A percentile compares a stretch with the other conserved stretches of the same genome.
phyloP scores from a whole-genome alignment of 2,888 invertebrate genomes.

The Cordilura impudica region DNA sequence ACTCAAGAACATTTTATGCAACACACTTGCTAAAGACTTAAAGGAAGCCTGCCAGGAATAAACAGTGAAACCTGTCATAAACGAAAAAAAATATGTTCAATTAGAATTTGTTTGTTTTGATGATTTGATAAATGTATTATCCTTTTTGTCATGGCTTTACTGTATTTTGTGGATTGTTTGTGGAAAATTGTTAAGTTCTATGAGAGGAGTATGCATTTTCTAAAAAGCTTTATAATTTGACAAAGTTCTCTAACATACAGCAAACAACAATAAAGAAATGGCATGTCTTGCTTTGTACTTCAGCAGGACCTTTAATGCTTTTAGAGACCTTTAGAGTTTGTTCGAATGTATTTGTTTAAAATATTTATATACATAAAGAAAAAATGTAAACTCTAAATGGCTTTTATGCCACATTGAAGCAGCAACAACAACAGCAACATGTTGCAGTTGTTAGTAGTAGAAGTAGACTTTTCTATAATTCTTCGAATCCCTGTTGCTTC shows the following conservation, averaged over 20 bases:
- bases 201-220: slow-evolving; percentile 5
- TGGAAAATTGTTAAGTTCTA: not conserved
- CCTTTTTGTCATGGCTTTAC: too few species aligned
- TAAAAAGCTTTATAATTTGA: slow-evolving; percentile 54
- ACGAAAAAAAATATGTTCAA: too few species aligned
- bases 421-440: slow-evolving; percentile 28
- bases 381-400: slow-evolving; percentile 58
- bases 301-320: slow-evolving; percentile 50
- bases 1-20: slow-evolving; percentile 20
- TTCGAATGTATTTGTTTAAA: slow-evolving; percentile 41
- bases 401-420: slow-evolving; percentile 60
- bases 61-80: too few species aligned
- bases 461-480: slow-evolving; percentile 36
- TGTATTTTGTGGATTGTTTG: not conserved
- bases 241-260: slow-evolving; percentile 54
- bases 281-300: slow-evolving; percentile 23
- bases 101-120: too few species aligned
- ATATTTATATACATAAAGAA: slow-evolving; percentile 44
- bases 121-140: too few species aligned
- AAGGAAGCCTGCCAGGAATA: slow-evolving; percentile 25
- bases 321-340: slow-evolving; percentile 43
- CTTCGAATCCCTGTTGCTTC: slow-evolving; percentile 65
- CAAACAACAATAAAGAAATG: slow-evolving; percentile 49
- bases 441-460: slow-evolving; percentile 21
- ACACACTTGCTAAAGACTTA: not conserved